Percentiles rank a stretch among this genome's conserved stretches.
Conservation (phyloP, 2,888 invertebrate genomes). For the Hyalella azteca region DNA sequence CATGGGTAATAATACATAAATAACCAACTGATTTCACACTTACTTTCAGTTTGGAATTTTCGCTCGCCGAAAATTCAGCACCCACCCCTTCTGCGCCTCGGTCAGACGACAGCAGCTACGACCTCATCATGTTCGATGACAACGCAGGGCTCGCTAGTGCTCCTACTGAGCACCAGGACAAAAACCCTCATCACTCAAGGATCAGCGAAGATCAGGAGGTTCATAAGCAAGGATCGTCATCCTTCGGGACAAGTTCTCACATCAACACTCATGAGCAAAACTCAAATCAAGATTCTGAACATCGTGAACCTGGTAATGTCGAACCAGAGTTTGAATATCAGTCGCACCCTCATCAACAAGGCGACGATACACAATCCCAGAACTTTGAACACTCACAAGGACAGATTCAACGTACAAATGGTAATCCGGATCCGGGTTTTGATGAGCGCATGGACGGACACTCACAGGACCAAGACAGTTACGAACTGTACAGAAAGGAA, state of each 20-base stretch:
- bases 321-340: neutral
- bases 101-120: neutral
- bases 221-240: no score
- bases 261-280: no score
- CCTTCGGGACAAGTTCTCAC: no score
- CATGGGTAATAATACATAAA: no score
- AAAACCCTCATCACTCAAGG: no score
- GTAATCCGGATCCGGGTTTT: neutral
- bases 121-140: neutral
- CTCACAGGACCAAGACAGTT: neutral
- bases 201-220: no score
- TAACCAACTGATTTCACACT: no score
- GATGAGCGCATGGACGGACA: neutral
- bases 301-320: no score
- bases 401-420: neutral
- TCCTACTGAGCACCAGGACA: neutral
- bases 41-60: conserved; percentile 18
- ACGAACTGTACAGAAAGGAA: neutral
- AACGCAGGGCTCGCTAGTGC: neutral
- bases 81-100: neutral
- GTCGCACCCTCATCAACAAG: neutral
- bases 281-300: no score
- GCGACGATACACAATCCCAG: neutral
- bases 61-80: neutral
- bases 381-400: neutral